Conservation (phyloP, 2,888 invertebrate genomes). For the Leptopilina syphax region DNA sequence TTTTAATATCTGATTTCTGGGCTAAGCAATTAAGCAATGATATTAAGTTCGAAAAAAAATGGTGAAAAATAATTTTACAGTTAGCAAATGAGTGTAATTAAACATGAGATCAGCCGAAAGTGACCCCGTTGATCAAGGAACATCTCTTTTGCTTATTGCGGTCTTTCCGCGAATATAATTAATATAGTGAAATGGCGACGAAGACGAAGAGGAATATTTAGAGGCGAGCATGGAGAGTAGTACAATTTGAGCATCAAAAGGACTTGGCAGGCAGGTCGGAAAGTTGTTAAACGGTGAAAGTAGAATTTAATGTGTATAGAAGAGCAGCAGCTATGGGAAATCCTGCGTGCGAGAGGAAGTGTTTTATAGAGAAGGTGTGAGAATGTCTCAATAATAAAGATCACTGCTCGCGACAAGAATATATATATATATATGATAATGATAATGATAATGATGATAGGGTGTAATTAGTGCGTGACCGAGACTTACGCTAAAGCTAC, state of each 20-base stretch:
- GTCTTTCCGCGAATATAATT: background rate
- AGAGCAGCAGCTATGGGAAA: slow-evolving; percentile 35
- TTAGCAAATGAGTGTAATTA: slow-evolving; percentile 37
- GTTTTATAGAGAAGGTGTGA: slow-evolving; percentile 22
- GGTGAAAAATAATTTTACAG: slow-evolving; percentile 25
- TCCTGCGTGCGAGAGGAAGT: slow-evolving; percentile 33
- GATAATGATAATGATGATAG: slow-evolving; percentile 12
- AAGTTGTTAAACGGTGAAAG: slow-evolving; percentile 69
- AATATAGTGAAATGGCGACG: background rate
- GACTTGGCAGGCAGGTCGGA: slow-evolving; percentile 20
- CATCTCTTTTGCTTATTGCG: background rate
- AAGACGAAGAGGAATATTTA: background rate
- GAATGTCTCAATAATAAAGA: slow-evolving; percentile 27
- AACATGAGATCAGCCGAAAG: slow-evolving; percentile 33
- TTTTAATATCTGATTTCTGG: slow-evolving; percentile 28
- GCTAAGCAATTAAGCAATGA: slow-evolving; percentile 30
- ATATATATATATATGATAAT: background rate
- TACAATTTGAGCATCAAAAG: slow-evolving; percentile 34
- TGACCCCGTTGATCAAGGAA: slow-evolving; percentile 37
- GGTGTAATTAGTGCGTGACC: slow-evolving; percentile 69
- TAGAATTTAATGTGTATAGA: slow-evolving; percentile 64
- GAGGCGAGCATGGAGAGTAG: slow-evolving; percentile 15
- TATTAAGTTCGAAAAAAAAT: background rate
- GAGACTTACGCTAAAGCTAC: slow-evolving; percentile 45
- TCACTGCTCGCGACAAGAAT: slow-evolving; percentile 11